A percentile compares a stretch with the other conserved stretches of the same genome.
Evolutionary conservation across 2,888 invertebrate genomes (phyloP).

Genomic region (Sarcophaga rosellei): DNA sequence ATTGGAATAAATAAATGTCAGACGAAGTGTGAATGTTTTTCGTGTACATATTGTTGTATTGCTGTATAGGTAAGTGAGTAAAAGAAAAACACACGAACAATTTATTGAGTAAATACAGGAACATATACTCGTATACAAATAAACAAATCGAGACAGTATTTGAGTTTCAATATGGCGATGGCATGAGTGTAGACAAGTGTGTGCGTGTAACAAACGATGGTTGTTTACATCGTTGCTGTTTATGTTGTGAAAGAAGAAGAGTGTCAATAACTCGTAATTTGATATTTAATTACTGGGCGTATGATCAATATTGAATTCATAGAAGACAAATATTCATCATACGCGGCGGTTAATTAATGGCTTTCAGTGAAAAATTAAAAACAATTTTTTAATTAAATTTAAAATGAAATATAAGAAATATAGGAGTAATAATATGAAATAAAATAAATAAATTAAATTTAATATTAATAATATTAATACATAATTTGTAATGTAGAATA

Average conservation of each 20-base stretch:
- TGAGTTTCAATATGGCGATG: too few species aligned
- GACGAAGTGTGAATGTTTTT: neutral
- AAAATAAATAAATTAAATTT: too few species aligned
- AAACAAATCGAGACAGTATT: too few species aligned
- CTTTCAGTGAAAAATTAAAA: too few species aligned
- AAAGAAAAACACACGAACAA: neutral
- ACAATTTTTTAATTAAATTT: neutral
- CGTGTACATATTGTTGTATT: too few species aligned
- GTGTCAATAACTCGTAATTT: neutral
- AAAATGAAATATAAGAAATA: too few species aligned
- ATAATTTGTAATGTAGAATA: too few species aligned
- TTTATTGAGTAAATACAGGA: neutral
- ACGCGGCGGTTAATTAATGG: neutral
- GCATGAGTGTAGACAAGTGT: too few species aligned
- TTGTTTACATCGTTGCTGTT: neutral
- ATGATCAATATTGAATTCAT: conserved; percentile 22
- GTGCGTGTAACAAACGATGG: neutral
- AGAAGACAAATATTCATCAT: conserved; percentile 2
- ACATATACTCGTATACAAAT: too few species aligned
- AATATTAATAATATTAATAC: too few species aligned
- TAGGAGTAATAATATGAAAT: too few species aligned
- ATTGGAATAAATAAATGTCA: conserved; percentile 26
- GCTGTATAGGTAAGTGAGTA: neutral
- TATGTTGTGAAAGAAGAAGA: neutral
- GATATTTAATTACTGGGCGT: neutral